Base-by-base conservation (phyloP, 2,113 vertebrate genomes). In the Spea bombifrons region DNA sequence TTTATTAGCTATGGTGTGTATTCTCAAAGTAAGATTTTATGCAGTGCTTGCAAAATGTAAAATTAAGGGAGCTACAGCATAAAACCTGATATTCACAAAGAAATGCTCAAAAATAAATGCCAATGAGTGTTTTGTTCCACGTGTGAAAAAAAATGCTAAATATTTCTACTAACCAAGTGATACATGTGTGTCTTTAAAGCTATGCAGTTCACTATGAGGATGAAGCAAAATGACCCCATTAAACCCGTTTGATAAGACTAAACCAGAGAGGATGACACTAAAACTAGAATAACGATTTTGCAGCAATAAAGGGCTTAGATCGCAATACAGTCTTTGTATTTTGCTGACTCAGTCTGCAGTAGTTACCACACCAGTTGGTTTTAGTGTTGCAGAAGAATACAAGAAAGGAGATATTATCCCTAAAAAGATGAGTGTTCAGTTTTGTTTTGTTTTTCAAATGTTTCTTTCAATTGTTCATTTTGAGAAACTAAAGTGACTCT, bases 21-120 rank as follows among this genome's bases (percentile, higher is more conserved):
- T 78, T 78, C 64, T 72, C 68, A 72, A 78, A 78, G 68, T 70
- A 72, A 66, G 10, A 43, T 78, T 78, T 78, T 78, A 46, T 78
- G 68, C 59, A 65, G 43, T 15, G 59, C 6, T 72, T 78, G 76
- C 69, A 78, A 53, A 72, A 72, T 17, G 47, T 78, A 48, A 78
- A 65, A 78, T 78, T 65, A 72, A 78, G 59, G 46, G 8, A 47
- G 30, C 8, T 68, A 53, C 52, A 68, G 47, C 8, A 68, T 59
- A 67, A 52, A 59, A 47, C 30, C 53, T 46, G 43, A 61, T 78
- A 52, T 71, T 71, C 67, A 53, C 57, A 66, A 71, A 55, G 69
- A 78, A 78, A 17, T 72, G 69, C 76, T 78, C 66, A 69, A 78
- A 78, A 71, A 66, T 66, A 57, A 71, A 65, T 78, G 67, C 76